Evolutionary conservation across 2,113 vertebrate genomes (phyloP).

Genomic region (Oenanthe oenanthe): DNA sequence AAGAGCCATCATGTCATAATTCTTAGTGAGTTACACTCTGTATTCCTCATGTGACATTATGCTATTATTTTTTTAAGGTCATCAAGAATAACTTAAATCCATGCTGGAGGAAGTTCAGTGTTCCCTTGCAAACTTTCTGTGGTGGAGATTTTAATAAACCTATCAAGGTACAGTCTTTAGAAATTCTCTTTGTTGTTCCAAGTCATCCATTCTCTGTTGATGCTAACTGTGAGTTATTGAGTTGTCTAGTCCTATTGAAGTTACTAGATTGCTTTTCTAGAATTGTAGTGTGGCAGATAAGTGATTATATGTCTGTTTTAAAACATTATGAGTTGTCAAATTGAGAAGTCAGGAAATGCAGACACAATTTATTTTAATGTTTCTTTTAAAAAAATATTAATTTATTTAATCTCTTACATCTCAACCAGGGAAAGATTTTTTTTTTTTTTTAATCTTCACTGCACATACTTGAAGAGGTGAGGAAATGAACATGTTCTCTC

Average conservation of each 20-base stretch:
- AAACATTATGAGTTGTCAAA: not conserved
- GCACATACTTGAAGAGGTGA: not conserved
- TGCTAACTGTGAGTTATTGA: not conserved
- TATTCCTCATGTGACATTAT: not conserved
- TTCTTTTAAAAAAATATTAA: not conserved
- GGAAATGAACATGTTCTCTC: not conserved
- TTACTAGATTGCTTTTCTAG: not conserved
- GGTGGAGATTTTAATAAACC: constrained; percentile 81
- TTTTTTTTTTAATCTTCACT: not conserved
- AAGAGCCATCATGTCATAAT: not conserved
- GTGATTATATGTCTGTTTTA: not conserved
- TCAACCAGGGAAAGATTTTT: not conserved
- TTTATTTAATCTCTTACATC: not conserved
- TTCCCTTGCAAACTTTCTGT: constrained; percentile 90
- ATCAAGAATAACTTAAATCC: constrained; percentile 95
- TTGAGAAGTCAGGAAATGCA: not conserved
- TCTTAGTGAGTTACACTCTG: not conserved
- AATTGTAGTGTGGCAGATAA: not conserved
- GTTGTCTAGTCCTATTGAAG: not conserved
- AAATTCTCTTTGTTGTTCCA: not conserved
- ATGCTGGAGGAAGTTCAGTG: constrained; percentile 85
- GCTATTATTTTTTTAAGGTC: constrained; percentile 76
- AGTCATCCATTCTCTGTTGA: not conserved
- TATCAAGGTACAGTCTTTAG: constrained; percentile 81
- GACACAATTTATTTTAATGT: not conserved